These are phyloP conservation scores for Acanthis flammea DNA, from an alignment of 2,797 vertebrate species.

Conservation along the genomic window DNA sequence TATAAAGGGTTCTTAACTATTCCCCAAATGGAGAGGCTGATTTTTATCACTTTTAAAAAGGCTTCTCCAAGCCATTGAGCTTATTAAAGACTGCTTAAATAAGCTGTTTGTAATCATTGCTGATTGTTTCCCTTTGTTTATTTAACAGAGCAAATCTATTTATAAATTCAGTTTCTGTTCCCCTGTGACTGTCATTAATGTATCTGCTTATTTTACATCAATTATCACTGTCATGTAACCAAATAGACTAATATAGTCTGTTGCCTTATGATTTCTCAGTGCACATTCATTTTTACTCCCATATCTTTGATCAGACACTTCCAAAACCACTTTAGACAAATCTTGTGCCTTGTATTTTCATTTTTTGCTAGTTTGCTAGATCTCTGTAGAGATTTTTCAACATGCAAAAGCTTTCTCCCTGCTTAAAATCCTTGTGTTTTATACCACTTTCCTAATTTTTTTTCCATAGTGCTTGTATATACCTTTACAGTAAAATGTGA, in stretches of 20 bases:
- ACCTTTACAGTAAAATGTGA: background rate
- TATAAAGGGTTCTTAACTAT: background rate
- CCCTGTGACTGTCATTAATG: constrained; percentile 31
- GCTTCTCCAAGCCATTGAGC: background rate
- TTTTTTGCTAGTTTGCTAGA: background rate
- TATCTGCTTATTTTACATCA: constrained; percentile 15
- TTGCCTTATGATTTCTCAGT: background rate
- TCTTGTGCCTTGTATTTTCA: background rate
- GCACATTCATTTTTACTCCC: background rate
- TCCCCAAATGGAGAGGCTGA: background rate
- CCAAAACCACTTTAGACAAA: background rate
- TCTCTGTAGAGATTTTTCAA: background rate
- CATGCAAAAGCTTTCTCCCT: background rate
- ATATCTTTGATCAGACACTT: background rate
- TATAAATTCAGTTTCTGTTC: constrained; percentile 6
- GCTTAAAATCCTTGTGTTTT: background rate
- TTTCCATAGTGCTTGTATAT: background rate
- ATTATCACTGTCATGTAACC: background rate
- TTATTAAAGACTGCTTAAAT: constrained; percentile 36
- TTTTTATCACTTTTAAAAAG: background rate
- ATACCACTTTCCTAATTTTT: background rate
- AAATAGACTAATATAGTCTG: background rate
- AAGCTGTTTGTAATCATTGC: constrained; percentile 39
- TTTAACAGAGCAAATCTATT: constrained; percentile 30
- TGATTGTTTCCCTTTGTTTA: constrained; percentile 51